Conservation (phyloP, 2,113 vertebrate species). For the Spea multiplicata region DNA sequence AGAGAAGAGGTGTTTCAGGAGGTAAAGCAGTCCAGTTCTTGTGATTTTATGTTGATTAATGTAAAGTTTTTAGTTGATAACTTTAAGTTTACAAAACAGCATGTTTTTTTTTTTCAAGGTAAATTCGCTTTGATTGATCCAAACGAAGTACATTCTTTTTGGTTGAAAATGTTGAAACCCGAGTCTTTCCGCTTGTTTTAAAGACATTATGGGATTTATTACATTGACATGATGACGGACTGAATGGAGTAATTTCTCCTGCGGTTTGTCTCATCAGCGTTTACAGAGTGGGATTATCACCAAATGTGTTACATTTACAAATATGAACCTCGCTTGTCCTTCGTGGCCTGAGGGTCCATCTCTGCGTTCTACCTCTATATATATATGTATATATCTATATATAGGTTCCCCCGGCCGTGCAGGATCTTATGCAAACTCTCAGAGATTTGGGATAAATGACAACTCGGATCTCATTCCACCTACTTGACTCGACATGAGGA, state of each 20-base stretch:
- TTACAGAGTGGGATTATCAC: slow-evolving; percentile 8
- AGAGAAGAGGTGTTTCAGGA: too few species aligned
- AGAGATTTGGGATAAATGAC: slow-evolving; percentile 20
- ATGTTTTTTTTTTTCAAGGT: too few species aligned
- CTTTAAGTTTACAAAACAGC: too few species aligned
- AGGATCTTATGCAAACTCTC: slow-evolving; percentile 16
- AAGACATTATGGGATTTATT: slow-evolving; percentile 8
- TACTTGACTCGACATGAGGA: slow-evolving; percentile 29
- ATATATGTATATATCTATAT: too few species aligned
- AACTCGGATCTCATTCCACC: slow-evolving; percentile 12
- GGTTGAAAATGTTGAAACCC: too few species aligned
- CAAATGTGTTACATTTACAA: slow-evolving; percentile 10
- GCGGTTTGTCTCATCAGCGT: neutral
- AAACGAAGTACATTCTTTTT: too few species aligned
- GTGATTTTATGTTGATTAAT: too few species aligned
- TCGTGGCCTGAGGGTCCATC: slow-evolving; percentile 25
- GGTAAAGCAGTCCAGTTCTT: too few species aligned
- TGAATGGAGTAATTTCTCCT: slow-evolving; percentile 4
- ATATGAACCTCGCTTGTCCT: neutral
- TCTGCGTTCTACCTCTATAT: neutral
- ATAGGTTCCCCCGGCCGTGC: neutral
- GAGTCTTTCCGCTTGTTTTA: neutral
- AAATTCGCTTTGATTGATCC: too few species aligned
- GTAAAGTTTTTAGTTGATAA: too few species aligned
- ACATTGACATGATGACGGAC: neutral